A percentile compares a stretch with the other conserved stretches of the same genome.
Evolutionary conservation across 2,888 invertebrate species (phyloP).

Genomic region (Proisotoma minuta): DNA sequence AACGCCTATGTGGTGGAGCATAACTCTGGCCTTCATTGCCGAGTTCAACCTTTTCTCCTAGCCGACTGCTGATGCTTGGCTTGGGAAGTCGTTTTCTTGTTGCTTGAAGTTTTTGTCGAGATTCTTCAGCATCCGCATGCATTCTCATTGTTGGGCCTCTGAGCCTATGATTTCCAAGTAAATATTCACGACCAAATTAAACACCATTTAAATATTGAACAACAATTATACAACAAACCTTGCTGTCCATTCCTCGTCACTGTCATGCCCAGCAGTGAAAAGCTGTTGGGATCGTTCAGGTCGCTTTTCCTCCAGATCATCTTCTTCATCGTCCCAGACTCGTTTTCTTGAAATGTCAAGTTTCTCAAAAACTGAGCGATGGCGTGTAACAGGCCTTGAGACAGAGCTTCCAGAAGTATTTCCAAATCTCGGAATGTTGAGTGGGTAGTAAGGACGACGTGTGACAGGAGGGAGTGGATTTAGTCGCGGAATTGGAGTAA

Average conservation of each 20-base stretch:
- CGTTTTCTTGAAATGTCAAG: not conserved
- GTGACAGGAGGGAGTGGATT: not conserved
- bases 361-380: not conserved
- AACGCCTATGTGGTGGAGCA: not conserved
- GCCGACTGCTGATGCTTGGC: not conserved
- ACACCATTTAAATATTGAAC: not conserved
- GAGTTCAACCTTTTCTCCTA: not conserved
- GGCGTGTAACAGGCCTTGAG: too few species aligned
- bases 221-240: not conserved
- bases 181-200: slow-evolving; percentile 47
- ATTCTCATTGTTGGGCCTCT: slow-evolving; percentile 74
- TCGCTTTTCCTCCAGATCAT: not conserved
- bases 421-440: too few species aligned
- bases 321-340: not conserved
- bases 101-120: slow-evolving; percentile 53
- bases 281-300: too few species aligned
- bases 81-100: not conserved
- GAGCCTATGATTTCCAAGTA: slow-evolving; percentile 38
- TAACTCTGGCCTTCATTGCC: not conserved
- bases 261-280: not conserved
- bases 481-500: not conserved
- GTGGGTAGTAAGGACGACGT: not conserved
- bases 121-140: slow-evolving; percentile 83
- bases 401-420: too few species aligned
- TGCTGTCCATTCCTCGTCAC: not conserved